Conservation (phyloP, 2,113 vertebrate species). For the Notothenia coriiceps region DNA sequence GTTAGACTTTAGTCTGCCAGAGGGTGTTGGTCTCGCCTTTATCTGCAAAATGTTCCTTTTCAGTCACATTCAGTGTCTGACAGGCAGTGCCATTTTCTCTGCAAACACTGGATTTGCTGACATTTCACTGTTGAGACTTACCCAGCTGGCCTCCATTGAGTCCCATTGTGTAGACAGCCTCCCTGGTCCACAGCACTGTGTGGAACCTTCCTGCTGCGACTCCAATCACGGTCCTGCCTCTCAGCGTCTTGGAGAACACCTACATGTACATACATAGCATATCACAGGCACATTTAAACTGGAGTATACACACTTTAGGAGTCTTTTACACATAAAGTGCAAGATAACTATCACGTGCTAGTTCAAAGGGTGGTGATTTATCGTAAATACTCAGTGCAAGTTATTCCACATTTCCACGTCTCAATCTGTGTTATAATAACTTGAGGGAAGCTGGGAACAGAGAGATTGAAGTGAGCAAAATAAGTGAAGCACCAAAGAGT, state of each 20-base stretch:
- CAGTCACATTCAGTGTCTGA: constrained; percentile 3
- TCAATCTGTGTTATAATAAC: no score
- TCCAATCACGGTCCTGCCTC: constrained; percentile 92
- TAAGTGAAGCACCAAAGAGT: no score
- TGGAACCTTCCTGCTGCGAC: constrained; percentile 97
- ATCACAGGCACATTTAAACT: neutral
- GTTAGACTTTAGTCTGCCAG: neutral
- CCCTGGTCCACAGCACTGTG: constrained; percentile 95
- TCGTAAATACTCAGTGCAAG: no score
- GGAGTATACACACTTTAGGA: no score
- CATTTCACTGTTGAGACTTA: constrained; percentile 73
- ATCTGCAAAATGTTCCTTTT: neutral
- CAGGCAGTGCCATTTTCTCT: neutral
- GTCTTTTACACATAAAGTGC: neutral
- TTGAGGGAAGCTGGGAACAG: no score
- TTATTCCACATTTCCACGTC: no score
- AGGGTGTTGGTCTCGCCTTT: neutral
- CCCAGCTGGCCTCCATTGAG: constrained; percentile 97
- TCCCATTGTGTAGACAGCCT: constrained; percentile 96
- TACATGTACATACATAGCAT: constrained; percentile 70
- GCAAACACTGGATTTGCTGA: constrained; percentile 9
- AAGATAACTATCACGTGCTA: neutral
- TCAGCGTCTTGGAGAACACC: constrained; percentile 94
- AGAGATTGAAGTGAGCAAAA: no score
- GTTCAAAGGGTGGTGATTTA: no score